Evolutionary conservation across 2,113 vertebrate genomes (phyloP), one percentile per base, ranked within the genome.

Genomic region (Bufo bufo): DNA sequence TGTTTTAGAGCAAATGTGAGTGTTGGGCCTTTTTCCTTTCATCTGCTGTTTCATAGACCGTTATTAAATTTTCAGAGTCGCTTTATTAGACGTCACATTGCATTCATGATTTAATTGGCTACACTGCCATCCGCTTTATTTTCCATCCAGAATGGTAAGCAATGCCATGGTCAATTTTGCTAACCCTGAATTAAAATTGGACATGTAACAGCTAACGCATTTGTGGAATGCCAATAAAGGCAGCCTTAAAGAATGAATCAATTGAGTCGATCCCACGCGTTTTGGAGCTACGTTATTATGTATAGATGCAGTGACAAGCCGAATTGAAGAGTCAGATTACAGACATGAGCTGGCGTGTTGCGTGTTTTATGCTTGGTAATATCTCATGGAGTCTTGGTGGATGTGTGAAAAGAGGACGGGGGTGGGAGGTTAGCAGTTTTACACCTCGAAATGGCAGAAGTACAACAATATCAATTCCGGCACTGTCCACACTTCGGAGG

Each of bases 221-320:
- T 79, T 54, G 50, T 19, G 52, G 77, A 81, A 61, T 81, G 78
- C 78, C 78, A 61, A 61, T 45, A 81, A 58, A 81, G 19, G 5
- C 14, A 4, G 78, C 58, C 56, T 61, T 10, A 75, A 59, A 81
- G 54, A 59, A 81, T 59, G 33, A 58, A 19, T 59, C 78, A 43
- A 61, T 81, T 47, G 23, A 43, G 56, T 59, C 49, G 13, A 45
- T 2, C 78, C 78, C 56, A 81, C 78, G 52, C 78, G 52, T 75
- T 75, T 75, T 16, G 45, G 72, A 50, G 47, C 17, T 20, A 4
- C 72, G 11, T 50, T 75, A 75, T 75, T 75, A 19, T 75, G 17
- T 75, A 50, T 75, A 17, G 47, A 50, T 20, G 49, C 17, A 10
- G 20, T 49, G 72, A 75, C 72, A 75, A 50, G 72, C 47, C 20